Base-by-base conservation (phyloP, 2,113 vertebrate species). In the Tapirus terrestris region DNA sequence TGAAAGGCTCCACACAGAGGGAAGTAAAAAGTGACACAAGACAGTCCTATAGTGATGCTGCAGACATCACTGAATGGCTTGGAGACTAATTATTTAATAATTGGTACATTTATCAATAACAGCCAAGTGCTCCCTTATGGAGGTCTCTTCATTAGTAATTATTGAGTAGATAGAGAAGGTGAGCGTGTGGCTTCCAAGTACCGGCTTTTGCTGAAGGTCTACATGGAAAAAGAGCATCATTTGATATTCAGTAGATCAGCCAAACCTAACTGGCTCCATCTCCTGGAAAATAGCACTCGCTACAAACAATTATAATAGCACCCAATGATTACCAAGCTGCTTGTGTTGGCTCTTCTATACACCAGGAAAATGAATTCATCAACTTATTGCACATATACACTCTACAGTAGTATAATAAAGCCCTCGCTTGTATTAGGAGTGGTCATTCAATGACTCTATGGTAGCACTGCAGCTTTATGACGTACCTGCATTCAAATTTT, bases 61-160 rank as follows among this genome's bases (percentile, higher is more conserved):
- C 90, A 65, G 67, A 90, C 96, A 97, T 70, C 97, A 97, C 82
- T n/a, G 27, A 94, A 91, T 96, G 98, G 95, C 88, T 45, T 84
- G 72, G 92, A 98, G 89, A 90, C 94, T 45, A 91, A 76, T 82
- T 85, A 84, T 93, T 96, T 95, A 97, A 88, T 85, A 95, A 97
- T 58, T 86, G 94, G 87, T 97, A 95, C 79, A 23, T 87, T 94
- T 79, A 96, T 51, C 6, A 21, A 3, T 89, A 80, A 70, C 70
- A 87, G 92, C 96, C 97, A 97, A 89, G 84, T 95, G 96, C 96
- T 98, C 96, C 95, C 93, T 95, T 95, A 88, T 39, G 94, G 96
- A 97, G 96, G 89, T 86, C 98, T 97, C 94, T 97, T 98, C 90
- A 21, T 73, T 96, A 82, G 80, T 75, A 91, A 96, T 91, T 97